phyloP scores from a whole-genome alignment of 2,888 invertebrate genomes.

The Nomada fucata region DNA sequence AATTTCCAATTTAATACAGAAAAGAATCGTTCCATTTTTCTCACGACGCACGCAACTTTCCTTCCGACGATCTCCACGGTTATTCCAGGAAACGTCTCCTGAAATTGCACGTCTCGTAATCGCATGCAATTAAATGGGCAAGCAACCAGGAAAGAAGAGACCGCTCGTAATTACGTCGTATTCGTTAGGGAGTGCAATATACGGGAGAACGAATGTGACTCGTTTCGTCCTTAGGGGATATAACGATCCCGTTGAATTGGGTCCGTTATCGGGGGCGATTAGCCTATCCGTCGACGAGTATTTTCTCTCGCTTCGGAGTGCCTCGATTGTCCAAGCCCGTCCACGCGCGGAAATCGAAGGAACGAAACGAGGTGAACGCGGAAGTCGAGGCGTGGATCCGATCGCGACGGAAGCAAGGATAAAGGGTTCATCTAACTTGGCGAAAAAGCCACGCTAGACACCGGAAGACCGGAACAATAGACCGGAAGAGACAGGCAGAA shows the following conservation, averaged over 20 bases:
- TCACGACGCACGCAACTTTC: not conserved
- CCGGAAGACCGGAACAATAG: slow-evolving; percentile 52
- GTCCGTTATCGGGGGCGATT: slow-evolving; percentile 13
- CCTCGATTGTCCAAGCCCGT: not conserved
- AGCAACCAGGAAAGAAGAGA: not conserved
- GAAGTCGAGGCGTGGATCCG: slow-evolving; percentile 27
- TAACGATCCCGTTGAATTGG: slow-evolving; percentile 16
- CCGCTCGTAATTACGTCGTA: not conserved
- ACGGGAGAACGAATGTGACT: slow-evolving; percentile 18
- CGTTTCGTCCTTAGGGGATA: slow-evolving; percentile 40
- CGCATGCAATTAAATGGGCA: slow-evolving; percentile 30
- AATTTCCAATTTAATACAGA: not conserved
- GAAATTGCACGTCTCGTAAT: slow-evolving; percentile 11
- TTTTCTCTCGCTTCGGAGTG: not conserved
- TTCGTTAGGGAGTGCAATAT: slow-evolving; percentile 6
- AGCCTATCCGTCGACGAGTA: slow-evolving; percentile 8
- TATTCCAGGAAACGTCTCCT: slow-evolving; percentile 7
- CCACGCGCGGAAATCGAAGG: slow-evolving; percentile 23
- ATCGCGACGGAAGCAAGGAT: slow-evolving; percentile 57
- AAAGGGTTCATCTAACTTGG: slow-evolving; percentile 52
- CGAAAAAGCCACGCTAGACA: slow-evolving; percentile 33
- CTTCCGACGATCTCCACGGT: not conserved
- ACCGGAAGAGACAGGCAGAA: slow-evolving; percentile 36
- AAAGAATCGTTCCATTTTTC: not conserved
- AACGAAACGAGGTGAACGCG: slow-evolving; percentile 34